A percentile compares a stretch with the other conserved stretches of the same genome.
Conservation (phyloP, 2,113 vertebrate genomes). For the Petromus typicus region DNA sequence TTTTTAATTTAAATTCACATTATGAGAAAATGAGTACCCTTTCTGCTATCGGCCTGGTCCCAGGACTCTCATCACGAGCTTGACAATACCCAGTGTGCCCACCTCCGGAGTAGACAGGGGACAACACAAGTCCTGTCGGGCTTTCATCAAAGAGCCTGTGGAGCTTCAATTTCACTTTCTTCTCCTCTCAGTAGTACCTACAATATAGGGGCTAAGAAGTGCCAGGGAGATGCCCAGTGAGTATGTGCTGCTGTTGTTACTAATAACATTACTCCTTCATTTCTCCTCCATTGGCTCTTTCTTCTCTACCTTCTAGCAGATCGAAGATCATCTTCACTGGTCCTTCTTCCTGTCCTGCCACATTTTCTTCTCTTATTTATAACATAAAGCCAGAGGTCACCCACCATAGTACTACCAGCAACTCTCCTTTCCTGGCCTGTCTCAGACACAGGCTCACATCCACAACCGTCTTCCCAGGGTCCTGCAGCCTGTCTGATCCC, state of each 20-base stretch:
- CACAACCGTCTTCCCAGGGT: neutral
- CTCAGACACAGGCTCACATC: fast-evolving
- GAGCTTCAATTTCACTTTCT: too few relatives aligned
- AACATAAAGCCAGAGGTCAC: neutral
- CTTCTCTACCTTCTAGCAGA: neutral
- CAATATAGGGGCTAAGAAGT: fast-evolving
- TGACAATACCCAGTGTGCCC: fast-evolving
- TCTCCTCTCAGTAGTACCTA: fast-evolving
- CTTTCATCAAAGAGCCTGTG: neutral
- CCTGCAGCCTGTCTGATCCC: neutral
- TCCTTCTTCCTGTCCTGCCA: neutral
- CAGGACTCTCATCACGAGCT: fast-evolving
- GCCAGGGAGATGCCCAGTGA: neutral
- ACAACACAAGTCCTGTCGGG: neutral
- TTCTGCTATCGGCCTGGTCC: neutral
- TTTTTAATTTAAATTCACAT: neutral
- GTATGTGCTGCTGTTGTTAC: fast-evolving
- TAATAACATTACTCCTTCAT: fast-evolving
- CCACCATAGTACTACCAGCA: fast-evolving
- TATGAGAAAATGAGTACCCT: neutral
- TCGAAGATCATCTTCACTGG: neutral
- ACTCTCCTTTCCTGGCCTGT: fast-evolving
- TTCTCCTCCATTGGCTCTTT: too few relatives aligned
- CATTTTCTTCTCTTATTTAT: neutral
- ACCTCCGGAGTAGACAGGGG: fast-evolving